phyloP scores from a whole-genome alignment of 2,113 vertebrate genomes.

The Vanacampus margaritifer region DNA sequence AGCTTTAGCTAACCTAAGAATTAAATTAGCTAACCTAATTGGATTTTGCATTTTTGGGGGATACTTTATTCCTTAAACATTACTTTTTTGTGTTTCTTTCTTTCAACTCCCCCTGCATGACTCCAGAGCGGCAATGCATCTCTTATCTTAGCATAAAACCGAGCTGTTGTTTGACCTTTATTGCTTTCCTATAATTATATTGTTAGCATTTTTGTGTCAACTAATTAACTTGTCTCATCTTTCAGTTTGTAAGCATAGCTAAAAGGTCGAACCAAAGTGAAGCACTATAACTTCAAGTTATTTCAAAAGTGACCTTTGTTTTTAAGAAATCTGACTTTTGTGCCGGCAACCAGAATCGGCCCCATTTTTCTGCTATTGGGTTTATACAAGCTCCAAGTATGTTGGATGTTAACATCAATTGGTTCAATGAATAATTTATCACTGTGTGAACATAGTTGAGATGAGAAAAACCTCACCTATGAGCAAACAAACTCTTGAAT shows the following conservation, averaged over 20 bases:
- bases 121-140: too few relatives aligned
- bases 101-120: too few relatives aligned
- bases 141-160: too few relatives aligned
- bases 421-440: neutral
- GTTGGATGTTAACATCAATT: slow-evolving; percentile 9
- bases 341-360: neutral
- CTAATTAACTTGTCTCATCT: neutral
- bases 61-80: too few relatives aligned
- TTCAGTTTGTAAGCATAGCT: neutral
- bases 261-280: slow-evolving; percentile 2
- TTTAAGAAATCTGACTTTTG: neutral
- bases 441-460: neutral
- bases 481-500: neutral
- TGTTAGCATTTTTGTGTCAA: neutral
- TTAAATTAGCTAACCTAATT: too few relatives aligned
- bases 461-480: neutral
- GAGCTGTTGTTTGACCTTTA: too few relatives aligned
- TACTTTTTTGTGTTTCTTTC: too few relatives aligned
- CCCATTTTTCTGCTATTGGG: neutral
- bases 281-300: neutral
- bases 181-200: too few relatives aligned
- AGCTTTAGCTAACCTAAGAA: too few relatives aligned
- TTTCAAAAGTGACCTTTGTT: neutral
- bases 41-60: too few relatives aligned
- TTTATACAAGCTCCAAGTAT: neutral